phyloP scores from a whole-genome alignment of 2,113 vertebrate species.

The Cryptotis parvus region DNA sequence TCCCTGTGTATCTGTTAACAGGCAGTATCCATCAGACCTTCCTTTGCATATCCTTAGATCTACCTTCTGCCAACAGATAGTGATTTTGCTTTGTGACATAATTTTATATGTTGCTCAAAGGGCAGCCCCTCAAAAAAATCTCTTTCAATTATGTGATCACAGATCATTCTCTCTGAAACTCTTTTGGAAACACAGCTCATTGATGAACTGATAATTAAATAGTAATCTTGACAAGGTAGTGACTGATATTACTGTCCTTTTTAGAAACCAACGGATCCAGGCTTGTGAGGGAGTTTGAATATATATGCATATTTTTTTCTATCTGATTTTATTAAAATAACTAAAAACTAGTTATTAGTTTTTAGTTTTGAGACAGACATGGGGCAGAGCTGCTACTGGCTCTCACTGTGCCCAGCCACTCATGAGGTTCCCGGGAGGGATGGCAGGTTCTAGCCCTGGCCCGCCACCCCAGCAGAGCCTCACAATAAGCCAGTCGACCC shows the following conservation, averaged over 20 bases:
- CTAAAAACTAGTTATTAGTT: too few species aligned
- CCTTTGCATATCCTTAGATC: too few species aligned
- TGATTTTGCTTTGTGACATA: neutral
- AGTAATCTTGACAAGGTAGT: neutral
- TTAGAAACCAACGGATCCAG: neutral
- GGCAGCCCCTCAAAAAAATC: neutral
- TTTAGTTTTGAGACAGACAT: too few species aligned
- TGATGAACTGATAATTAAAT: neutral
- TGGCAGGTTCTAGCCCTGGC: too few species aligned
- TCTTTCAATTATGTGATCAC: neutral
- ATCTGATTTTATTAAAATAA: constrained; percentile 5
- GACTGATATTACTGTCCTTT: neutral
- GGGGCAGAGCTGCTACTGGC: too few species aligned
- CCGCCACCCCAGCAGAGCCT: too few species aligned
- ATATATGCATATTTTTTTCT: neutral
- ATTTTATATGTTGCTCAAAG: neutral
- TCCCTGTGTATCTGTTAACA: too few species aligned
- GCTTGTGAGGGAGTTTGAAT: neutral
- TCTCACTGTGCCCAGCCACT: too few species aligned
- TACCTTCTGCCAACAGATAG: too few species aligned
- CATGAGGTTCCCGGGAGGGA: too few species aligned
- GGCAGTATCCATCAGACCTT: too few species aligned
- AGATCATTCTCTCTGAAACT: neutral
- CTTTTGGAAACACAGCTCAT: neutral
- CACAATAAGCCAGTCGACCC: too few species aligned